Evolutionary conservation across 2,113 vertebrate genomes (phyloP).

Genomic region (Gymnobelideus leadbeateri): DNA sequence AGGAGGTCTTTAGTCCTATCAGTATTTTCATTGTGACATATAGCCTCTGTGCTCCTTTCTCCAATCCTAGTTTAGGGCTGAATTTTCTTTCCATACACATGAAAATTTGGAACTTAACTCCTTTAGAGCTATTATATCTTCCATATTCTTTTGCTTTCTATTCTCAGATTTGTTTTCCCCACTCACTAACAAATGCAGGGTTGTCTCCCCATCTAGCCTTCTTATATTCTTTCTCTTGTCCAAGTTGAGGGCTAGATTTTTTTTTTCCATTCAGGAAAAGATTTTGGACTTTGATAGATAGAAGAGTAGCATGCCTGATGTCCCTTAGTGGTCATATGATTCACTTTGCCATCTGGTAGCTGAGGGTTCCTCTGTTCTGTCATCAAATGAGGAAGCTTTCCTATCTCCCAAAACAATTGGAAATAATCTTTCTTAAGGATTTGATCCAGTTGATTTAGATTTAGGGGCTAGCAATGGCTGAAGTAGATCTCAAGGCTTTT

Average conservation of each 20-base stretch:
- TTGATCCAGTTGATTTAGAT: background rate
- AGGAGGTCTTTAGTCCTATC: background rate
- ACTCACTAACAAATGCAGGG: background rate
- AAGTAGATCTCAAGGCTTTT: background rate
- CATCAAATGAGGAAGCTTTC: background rate
- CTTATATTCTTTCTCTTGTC: background rate
- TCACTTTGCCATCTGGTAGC: background rate
- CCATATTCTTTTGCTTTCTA: background rate
- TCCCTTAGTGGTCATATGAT: background rate
- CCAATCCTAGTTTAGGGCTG: background rate
- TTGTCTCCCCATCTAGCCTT: background rate
- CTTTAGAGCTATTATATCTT: background rate
- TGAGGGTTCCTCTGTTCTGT: background rate
- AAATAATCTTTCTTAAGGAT: background rate
- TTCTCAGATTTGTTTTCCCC: background rate
- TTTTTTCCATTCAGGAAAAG: background rate
- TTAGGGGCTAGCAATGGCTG: background rate
- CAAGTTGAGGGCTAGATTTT: background rate
- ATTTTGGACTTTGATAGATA: background rate
- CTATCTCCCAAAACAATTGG: background rate
- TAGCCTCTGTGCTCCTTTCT: background rate
- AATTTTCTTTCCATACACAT: background rate
- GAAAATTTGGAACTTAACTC: background rate
- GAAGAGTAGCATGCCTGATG: background rate
- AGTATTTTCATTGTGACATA: background rate